These are phyloP conservation scores for Pelusios castaneus DNA, from an alignment of 2,113 vertebrate species.

Conservation along the genomic window DNA sequence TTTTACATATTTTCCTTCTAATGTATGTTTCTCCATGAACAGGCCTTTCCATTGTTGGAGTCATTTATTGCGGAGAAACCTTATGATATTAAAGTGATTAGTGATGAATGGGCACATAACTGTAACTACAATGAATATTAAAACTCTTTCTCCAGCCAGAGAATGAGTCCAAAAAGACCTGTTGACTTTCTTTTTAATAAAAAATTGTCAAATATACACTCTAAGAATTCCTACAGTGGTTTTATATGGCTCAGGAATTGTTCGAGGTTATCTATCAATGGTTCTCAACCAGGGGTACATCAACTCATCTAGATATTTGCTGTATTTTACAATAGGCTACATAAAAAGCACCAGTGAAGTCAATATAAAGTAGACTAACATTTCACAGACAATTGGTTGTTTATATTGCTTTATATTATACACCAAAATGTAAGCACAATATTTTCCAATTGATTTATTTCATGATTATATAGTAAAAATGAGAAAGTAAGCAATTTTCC, in stretches of 20 bases:
- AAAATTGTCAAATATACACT: neutral
- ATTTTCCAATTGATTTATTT: no score
- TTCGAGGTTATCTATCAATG: conserved; percentile 1
- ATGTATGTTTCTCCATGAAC: neutral
- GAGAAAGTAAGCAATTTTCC: no score
- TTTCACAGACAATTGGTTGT: no score
- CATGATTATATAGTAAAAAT: no score
- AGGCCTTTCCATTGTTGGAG: neutral
- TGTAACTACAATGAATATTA: neutral
- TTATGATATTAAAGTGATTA: neutral
- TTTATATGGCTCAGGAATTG: conserved; percentile 2
- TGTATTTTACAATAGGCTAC: no score
- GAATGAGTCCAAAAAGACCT: neutral
- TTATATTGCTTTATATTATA: no score
- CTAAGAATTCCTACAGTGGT: neutral
- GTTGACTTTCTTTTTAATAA: neutral
- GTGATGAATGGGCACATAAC: neutral
- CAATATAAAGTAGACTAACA: no score
- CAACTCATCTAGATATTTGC: no score
- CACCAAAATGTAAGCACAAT: no score
- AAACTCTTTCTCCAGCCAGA: neutral
- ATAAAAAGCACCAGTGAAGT: no score
- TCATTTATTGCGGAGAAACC: neutral
- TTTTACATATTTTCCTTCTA: neutral
- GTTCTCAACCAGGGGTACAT: no score